Conservation (phyloP, 2,888 invertebrate genomes). For the Brachypterus glaber region DNA sequence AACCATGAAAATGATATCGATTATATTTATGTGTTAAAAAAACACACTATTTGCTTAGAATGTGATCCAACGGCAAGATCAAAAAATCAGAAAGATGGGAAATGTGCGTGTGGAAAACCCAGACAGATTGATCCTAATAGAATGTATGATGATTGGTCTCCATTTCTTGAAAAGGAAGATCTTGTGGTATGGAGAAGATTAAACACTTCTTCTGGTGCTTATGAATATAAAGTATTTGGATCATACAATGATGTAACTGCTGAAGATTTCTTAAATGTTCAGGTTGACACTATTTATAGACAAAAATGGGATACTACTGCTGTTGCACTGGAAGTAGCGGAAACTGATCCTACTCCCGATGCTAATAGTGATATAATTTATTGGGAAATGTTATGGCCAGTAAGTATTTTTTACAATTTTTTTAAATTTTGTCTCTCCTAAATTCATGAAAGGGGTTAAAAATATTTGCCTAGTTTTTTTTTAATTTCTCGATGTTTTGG, state of each 20-base stretch:
- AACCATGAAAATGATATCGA: constrained; percentile 51
- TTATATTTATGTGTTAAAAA: constrained; percentile 44
- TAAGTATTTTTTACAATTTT: constrained; percentile 38
- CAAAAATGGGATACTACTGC: constrained; percentile 74
- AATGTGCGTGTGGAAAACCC: constrained; percentile 17
- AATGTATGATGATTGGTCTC: constrained; percentile 56
- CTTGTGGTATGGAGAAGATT: constrained; percentile 74
- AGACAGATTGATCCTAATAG: constrained; percentile 22
- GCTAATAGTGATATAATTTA: constrained; percentile 66
- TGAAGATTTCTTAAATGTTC: constrained; percentile 70
- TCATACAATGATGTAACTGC: constrained; percentile 69
- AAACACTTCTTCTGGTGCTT: constrained; percentile 57
- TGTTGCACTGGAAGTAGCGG: constrained; percentile 59
- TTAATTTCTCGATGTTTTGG: too few relatives aligned
- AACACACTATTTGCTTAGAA: constrained; percentile 44
- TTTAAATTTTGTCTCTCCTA: background rate
- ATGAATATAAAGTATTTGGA: constrained; percentile 81
- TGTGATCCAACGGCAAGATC: constrained; percentile 35
- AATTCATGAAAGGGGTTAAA: background rate
- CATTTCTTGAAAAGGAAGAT: constrained; percentile 70
- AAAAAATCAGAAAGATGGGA: constrained; percentile 10
- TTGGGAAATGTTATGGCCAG: constrained; percentile 87
- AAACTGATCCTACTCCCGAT: constrained; percentile 48
- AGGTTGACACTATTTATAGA: constrained; percentile 70
- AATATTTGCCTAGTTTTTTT: too few relatives aligned